phyloP scores from a whole-genome alignment of 92 coral and sea anemone genomes.

The Epizoanthus illoricatus region DNA sequence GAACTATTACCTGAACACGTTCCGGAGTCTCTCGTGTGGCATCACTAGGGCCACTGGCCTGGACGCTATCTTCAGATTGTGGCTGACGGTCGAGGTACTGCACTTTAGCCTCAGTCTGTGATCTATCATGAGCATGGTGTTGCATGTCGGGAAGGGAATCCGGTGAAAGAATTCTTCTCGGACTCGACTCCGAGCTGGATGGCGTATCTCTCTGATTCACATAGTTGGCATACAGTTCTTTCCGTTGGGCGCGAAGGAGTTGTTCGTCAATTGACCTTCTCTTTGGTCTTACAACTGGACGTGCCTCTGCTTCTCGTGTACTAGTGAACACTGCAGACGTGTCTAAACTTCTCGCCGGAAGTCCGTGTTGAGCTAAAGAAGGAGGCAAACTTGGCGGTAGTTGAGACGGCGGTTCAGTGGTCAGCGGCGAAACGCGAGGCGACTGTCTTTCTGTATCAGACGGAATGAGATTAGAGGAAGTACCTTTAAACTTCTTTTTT shows the following conservation, averaged over 20 bases:
- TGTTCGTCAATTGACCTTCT: slow-evolving; percentile 40
- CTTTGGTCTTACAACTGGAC: slow-evolving; percentile 1
- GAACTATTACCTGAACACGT: slow-evolving; percentile 13
- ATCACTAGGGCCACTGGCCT: neutral
- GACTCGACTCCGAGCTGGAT: neutral
- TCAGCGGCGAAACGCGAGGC: slow-evolving; percentile 12
- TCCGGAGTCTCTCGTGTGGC: neutral
- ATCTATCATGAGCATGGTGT: neutral
- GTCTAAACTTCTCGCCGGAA: slow-evolving; percentile 43
- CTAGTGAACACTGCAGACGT: neutral
- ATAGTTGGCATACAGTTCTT: slow-evolving; percentile 3
- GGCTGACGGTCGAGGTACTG: too few species aligned
- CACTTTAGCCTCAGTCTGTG: too few species aligned
- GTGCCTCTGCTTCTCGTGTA: neutral
- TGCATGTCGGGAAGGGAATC: slow-evolving; percentile 13
- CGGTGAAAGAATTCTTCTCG: neutral
- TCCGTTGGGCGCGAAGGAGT: slow-evolving; percentile 26
- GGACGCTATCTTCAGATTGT: neutral
- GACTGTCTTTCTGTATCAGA: slow-evolving; percentile 5
- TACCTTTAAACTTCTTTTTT: slow-evolving; percentile 62
- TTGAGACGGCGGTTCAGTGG: slow-evolving; percentile 40
- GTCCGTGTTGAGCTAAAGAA: slow-evolving; percentile 42
- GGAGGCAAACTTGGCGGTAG: slow-evolving; percentile 61
- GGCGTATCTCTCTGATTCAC: neutral
- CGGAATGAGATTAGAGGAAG: neutral